Percentiles rank a stretch among this genome's conserved stretches.
Conservation (phyloP, 2,113 vertebrate species). For the Gnathochromis pfefferi region DNA sequence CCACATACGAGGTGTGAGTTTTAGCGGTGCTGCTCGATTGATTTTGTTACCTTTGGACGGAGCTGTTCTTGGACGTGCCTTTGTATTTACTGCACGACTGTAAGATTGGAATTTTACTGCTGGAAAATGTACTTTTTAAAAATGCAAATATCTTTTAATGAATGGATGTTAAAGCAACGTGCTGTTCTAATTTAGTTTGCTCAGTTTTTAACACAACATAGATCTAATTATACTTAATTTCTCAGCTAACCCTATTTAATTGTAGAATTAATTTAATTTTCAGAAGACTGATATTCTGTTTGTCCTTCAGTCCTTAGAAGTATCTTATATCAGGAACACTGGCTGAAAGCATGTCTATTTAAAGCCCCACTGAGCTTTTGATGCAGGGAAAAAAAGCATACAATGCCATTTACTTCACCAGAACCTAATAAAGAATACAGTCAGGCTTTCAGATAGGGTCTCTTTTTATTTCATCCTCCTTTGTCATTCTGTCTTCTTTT, state of each 20-base stretch:
- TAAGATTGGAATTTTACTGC: neutral
- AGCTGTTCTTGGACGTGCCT: neutral
- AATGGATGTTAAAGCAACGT: neutral
- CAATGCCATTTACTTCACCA: neutral
- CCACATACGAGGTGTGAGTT: neutral
- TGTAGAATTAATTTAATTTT: neutral
- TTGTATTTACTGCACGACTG: neutral
- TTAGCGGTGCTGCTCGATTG: neutral
- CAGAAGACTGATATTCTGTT: neutral
- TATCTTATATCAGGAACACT: neutral
- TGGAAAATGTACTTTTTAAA: neutral
- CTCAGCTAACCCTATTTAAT: neutral
- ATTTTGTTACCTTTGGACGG: neutral
- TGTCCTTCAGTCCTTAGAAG: neutral
- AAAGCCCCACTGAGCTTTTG: neutral
- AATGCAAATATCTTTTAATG: neutral
- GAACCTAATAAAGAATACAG: neutral
- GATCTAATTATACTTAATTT: neutral
- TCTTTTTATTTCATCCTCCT: neutral
- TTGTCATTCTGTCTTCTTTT: neutral
- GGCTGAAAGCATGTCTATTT: neutral
- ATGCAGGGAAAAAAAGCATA: neutral
- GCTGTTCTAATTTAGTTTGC: neutral
- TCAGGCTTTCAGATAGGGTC: neutral
- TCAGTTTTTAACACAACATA: neutral